A percentile compares a stretch with the other conserved stretches of the same genome.
Evolutionary conservation across 2,113 vertebrate genomes (phyloP).

Genomic region (Poeciliopsis turrubarensis): DNA sequence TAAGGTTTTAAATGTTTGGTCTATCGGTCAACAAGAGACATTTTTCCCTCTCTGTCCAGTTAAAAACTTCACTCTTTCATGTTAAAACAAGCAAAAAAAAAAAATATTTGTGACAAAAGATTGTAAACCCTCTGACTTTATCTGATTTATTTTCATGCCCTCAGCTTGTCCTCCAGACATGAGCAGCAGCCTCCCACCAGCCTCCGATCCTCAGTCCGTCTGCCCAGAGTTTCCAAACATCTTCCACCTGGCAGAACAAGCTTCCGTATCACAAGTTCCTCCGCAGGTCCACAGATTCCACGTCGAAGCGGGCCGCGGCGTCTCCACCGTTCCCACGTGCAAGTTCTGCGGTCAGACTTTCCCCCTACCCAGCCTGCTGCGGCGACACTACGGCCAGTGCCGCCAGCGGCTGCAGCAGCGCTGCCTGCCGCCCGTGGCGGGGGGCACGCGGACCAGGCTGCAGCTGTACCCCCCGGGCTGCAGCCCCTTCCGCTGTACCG

Average conservation of each 20-base stretch:
- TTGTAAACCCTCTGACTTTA: neutral
- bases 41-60: no score
- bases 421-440: constrained; percentile 16
- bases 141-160: neutral
- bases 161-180: constrained; percentile 40
- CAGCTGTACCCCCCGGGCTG: constrained; percentile 75
- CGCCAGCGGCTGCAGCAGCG: constrained; percentile 68
- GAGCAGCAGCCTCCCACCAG: constrained; percentile 9
- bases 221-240: constrained; percentile 54
- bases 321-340: constrained; percentile 46
- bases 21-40: no score
- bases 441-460: constrained; percentile 40
- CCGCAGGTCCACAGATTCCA: constrained; percentile 48
- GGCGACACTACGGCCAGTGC: constrained; percentile 69
- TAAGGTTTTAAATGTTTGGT: no score
- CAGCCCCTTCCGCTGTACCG: constrained; percentile 75
- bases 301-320: constrained; percentile 28
- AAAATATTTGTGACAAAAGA: no score
- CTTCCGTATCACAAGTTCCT: constrained; percentile 20
- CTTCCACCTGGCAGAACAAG: constrained; percentile 50
- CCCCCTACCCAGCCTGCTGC: constrained; percentile 68
- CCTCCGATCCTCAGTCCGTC: constrained; percentile 33
- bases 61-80: no score
- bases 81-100: no score
- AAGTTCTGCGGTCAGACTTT: constrained; percentile 73